Evolutionary conservation across 1,140 invertebrate genomes (phyloP), one percentile per base, ranked within the genome.

Genomic region (Temnothorax curvispinosus): DNA sequence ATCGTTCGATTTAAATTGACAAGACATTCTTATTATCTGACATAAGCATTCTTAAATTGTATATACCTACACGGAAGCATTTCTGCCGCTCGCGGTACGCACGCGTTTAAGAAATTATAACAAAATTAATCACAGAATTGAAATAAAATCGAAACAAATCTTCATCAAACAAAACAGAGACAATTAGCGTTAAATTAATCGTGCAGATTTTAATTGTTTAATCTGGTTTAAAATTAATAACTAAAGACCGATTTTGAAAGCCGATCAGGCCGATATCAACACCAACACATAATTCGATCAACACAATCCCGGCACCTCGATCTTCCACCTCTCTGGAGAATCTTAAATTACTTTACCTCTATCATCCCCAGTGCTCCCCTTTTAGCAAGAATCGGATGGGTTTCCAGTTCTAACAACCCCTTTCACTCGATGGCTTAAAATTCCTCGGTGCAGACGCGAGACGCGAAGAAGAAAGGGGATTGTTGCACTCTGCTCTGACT

Each of bases 401-500:
- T 78, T 88, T 78, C 67, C 50, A 77, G 77, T 35, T 88, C 50
- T 18, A 38, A 27, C 78, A 74, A 77, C 11, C 50, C 78, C 47
- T 88, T 47, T 44, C 15, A n/a, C 64, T 18, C 21, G 18, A 41
- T 35, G 65, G 56, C 72, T 89, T 88, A 89, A 89, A 87, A 89
- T 89, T 88, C 72, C 80, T 75, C 41, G 52, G 1, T 52, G 18
- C 32, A 27, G 44, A 72, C 71, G 78, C 35, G 87, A 72, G 56
- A 71, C 52, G 72, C 78, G 85, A 89, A 88, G 69, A 77, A 80
- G 85, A 87, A 88, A 87, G 81, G 90, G 90, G 69, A 82, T 91
- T 86, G 90, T 90, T 82, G 89, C 89, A 88, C 89, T 88, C 72
- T 27, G 27, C 27, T 76, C 62, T 81, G 88, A 89, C 88, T 89